Evolutionary conservation across 2,797 vertebrate species (phyloP).

Genomic region (Premnoplex brunnescens): DNA sequence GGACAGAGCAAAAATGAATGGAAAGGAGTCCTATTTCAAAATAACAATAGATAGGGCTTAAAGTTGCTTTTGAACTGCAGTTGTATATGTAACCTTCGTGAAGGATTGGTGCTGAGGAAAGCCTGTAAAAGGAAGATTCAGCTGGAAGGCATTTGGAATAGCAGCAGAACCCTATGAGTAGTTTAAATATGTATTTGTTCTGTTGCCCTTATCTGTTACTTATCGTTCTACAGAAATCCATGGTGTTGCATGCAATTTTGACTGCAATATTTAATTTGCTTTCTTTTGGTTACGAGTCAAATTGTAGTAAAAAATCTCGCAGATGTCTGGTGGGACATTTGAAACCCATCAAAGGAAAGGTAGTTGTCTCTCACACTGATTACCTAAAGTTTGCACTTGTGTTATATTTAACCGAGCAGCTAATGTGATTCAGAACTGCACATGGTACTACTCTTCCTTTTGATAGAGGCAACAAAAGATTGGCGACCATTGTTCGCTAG

Average conservation of each 20-base stretch:
- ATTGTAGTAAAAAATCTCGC: background rate
- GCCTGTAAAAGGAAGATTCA: background rate
- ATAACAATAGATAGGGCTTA: background rate
- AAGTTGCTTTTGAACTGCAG: background rate
- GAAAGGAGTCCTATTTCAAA: background rate
- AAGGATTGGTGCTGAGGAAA: background rate
- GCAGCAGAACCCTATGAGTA: background rate
- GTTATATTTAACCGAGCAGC: background rate
- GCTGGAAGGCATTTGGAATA: background rate
- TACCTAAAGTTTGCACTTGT: background rate
- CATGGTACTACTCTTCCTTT: background rate
- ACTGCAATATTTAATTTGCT: background rate
- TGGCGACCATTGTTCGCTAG: background rate
- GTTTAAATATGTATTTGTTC: background rate
- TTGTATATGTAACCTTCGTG: background rate
- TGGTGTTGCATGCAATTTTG: background rate
- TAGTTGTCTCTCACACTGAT: background rate
- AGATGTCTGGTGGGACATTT: background rate
- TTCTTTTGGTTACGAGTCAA: background rate
- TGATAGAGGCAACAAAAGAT: background rate
- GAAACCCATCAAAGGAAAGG: background rate
- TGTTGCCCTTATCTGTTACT: background rate
- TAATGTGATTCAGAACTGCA: background rate
- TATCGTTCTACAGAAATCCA: background rate
- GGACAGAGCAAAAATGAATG: background rate